A percentile compares a stretch with the other conserved stretches of the same genome.
Evolutionary conservation across 2,888 invertebrate genomes (phyloP).

Genomic region (Caenorhabditis sp.): DNA sequence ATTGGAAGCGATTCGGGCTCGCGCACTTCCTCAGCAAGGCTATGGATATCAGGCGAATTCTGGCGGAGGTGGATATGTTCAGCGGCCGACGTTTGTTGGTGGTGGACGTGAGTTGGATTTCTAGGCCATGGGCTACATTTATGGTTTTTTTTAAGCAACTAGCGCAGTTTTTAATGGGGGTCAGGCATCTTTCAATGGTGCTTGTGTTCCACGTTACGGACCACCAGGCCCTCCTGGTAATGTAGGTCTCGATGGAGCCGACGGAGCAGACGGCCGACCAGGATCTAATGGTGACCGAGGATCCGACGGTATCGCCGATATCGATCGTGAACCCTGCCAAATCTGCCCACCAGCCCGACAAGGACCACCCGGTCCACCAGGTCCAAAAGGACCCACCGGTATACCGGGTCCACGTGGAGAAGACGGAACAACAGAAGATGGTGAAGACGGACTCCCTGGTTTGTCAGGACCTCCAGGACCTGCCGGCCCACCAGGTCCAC

Average conservation of each 20-base stretch:
- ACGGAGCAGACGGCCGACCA: constrained; percentile 34
- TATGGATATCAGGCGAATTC: constrained; percentile 11
- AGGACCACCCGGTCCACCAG: constrained; percentile 38
- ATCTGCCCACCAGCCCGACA: constrained; percentile 34
- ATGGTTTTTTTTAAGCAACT: constrained; percentile 13
- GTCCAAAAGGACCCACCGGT: constrained; percentile 36
- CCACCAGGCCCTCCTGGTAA: constrained; percentile 37
- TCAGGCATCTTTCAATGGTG: constrained; percentile 19
- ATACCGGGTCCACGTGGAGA: constrained; percentile 32
- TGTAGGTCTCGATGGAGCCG: constrained; percentile 24
- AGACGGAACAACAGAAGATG: constrained; percentile 34
- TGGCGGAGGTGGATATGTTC: constrained; percentile 20
- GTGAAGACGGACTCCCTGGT: constrained; percentile 33
- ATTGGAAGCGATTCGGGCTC: constrained; percentile 24
- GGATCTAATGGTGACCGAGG: constrained; percentile 27
- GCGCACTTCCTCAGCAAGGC: constrained; percentile 21
- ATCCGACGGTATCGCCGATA: constrained; percentile 35
- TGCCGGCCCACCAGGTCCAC: constrained; percentile 32
- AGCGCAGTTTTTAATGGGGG: constrained; percentile 14
- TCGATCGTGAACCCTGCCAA: constrained; percentile 40
- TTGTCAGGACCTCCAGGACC: constrained; percentile 39
- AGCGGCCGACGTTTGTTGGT: constrained; percentile 27
- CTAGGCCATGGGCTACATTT: not conserved
- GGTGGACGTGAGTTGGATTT: constrained; percentile 8
- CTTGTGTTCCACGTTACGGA: constrained; percentile 24